Conservation (phyloP, 2,113 vertebrate species). For the Nesospiza acunhae region DNA sequence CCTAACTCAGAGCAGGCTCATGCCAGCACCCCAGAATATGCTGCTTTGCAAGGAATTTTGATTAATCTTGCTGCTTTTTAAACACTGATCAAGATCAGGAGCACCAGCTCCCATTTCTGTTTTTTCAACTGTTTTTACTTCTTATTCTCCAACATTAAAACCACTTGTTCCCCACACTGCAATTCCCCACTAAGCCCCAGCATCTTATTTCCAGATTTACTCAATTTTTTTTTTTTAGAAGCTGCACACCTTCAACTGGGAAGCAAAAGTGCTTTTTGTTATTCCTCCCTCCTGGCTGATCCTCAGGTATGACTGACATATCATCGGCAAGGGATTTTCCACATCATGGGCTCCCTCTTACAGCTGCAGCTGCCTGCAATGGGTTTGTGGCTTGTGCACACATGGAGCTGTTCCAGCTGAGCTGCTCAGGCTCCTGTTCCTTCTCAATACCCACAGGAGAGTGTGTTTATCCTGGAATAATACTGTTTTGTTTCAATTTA, state of each 20-base stretch:
- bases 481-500: background rate
- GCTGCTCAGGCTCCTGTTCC: background rate
- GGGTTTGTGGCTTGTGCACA: background rate
- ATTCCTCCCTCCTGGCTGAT: conserved; percentile 21
- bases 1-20: rapidly evolving
- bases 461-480: background rate
- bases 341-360: conserved; percentile 24
- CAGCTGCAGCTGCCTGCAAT: background rate
- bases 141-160: background rate
- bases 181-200: background rate
- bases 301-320: conserved; percentile 40
- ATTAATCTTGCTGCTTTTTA: background rate
- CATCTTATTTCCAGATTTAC: background rate
- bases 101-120: background rate
- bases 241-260: background rate
- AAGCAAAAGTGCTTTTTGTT: background rate
- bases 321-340: conserved; percentile 48
- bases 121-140: background rate
- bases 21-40: background rate
- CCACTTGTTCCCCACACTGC: background rate
- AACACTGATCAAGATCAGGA: background rate
- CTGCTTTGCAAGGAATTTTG: background rate
- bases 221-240: background rate
- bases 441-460: background rate
- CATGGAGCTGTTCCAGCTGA: background rate